Percentiles rank a stretch among this genome's conserved stretches.
Evolutionary conservation across 2,888 invertebrate genomes (phyloP).

Genomic region (Thysanoteuthis rhombus): DNA sequence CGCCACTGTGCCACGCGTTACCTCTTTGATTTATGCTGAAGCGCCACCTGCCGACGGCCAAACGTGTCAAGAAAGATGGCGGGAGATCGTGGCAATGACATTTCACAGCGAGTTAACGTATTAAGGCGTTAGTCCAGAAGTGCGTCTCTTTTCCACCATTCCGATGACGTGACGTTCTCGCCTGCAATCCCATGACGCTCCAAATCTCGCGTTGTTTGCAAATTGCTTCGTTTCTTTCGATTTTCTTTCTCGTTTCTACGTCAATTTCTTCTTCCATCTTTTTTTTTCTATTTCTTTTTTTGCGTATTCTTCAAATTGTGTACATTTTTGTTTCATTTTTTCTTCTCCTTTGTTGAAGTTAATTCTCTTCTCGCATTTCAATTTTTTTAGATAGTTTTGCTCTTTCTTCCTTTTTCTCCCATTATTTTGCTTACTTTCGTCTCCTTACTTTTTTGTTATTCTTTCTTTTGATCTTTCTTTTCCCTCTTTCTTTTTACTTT

Average conservation of each 20-base stretch:
- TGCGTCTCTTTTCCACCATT: background rate
- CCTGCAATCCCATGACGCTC: background rate
- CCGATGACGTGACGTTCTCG: background rate
- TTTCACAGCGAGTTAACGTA: slow-evolving; percentile 12
- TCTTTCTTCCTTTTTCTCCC: too few relatives aligned
- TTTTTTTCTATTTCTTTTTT: too few relatives aligned
- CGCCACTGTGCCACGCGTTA: background rate
- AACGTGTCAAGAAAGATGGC: slow-evolving; percentile 12
- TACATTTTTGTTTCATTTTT: too few relatives aligned
- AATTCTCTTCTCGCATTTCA: too few relatives aligned
- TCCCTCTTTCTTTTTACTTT: too few relatives aligned
- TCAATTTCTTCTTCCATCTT: background rate
- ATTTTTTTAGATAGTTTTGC: too few relatives aligned
- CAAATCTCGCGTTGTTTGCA: slow-evolving; percentile 12
- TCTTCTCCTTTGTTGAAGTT: too few relatives aligned
- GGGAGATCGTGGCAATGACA: background rate
- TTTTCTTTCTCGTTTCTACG: background rate
- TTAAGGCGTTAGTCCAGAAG: background rate
- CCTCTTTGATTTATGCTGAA: background rate
- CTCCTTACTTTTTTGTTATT: too few relatives aligned
- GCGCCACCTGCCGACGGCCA: slow-evolving; percentile 12
- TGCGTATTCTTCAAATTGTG: too few relatives aligned
- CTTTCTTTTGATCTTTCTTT: too few relatives aligned
- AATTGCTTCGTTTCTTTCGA: background rate
- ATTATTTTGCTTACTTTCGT: too few relatives aligned